Evolutionary conservation across 2,797 vertebrate genomes (phyloP).

Genomic region (Synaphobranchus kaupii): DNA sequence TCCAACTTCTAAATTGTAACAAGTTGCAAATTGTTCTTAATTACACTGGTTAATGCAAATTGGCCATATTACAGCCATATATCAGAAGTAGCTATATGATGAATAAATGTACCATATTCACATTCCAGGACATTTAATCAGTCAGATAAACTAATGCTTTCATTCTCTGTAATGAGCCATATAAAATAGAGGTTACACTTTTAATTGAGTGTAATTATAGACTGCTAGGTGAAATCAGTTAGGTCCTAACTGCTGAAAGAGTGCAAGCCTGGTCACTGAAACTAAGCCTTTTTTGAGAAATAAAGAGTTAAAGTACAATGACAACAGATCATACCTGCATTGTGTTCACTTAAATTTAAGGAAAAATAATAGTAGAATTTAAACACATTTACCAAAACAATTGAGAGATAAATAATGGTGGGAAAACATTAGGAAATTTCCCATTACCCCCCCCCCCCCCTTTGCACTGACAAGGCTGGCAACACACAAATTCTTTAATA

Average conservation of each 20-base stretch:
- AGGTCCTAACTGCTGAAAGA: neutral
- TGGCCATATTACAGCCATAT: neutral
- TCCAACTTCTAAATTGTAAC: too few relatives aligned
- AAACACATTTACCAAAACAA: neutral
- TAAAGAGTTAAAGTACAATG: neutral
- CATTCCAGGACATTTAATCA: constrained; percentile 2
- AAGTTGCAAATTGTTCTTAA: neutral
- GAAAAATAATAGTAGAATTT: neutral
- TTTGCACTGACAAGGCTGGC: neutral
- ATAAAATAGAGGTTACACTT: neutral
- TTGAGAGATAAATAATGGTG: neutral
- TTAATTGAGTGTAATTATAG: neutral
- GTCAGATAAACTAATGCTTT: neutral
- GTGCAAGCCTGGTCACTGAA: neutral
- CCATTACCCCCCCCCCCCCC: neutral
- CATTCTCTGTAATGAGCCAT: constrained; percentile 4
- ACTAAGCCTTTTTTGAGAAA: neutral
- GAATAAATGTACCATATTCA: constrained; percentile 2
- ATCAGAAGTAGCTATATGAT: neutral
- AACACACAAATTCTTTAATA: neutral
- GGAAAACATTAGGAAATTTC: too few relatives aligned
- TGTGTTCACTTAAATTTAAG: neutral
- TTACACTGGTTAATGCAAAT: neutral
- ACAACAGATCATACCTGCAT: neutral
- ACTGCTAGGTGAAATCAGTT: neutral